Base-by-base conservation (phyloP, 2,797 vertebrate genomes). In the Holocentrus rufus region DNA sequence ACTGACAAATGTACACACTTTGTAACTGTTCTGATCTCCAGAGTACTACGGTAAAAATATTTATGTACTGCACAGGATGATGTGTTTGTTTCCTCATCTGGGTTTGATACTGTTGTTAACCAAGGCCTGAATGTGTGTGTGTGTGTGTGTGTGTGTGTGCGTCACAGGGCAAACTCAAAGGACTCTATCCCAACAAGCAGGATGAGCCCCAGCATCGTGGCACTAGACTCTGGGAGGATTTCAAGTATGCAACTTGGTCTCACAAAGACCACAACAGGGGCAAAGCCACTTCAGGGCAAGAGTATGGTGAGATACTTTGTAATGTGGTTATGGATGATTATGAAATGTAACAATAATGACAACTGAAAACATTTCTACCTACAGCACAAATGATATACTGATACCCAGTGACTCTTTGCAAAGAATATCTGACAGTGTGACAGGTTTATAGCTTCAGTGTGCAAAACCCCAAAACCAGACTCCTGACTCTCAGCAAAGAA, bases 161-260 rank as follows among this genome's bases (percentile, higher is more conserved):
- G 14, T 83, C 91, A 94, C 93, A 97, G 89, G 92, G 91, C 82
- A 97, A 96, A 76, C 95, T 96, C 65, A 95, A 97, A 83, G 92
- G 95, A 55, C 93, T 97, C 73, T 95, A 93, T 77, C 91, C 88
- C 68, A 94, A 93, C 34, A 92, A 90, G 55, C 93, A 91, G 80
- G 93, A 94, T 27, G 96, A 94, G 80, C 88, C 92, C 9, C 90
- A 92, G 80, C 95, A 92, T 11, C 94, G 94, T 69, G 89, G 93
- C 88, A 92, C 89, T 86, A 93, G 92, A 80, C 79, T 93, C 83
- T 92, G 92, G 77, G 95, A 95, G 64, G 94, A 95, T 77, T 90
- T 95, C 46, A 95, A 94, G 66, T 89, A 91, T 5, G 92, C 93
- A 47, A 95, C 94, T 0, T 95, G 95, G 92, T 94, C 94, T n/a